These are phyloP conservation scores for Umimayanthus chanpuru DNA, from an alignment of 92 coral and sea anemone genomes.

Conservation along the genomic window DNA sequence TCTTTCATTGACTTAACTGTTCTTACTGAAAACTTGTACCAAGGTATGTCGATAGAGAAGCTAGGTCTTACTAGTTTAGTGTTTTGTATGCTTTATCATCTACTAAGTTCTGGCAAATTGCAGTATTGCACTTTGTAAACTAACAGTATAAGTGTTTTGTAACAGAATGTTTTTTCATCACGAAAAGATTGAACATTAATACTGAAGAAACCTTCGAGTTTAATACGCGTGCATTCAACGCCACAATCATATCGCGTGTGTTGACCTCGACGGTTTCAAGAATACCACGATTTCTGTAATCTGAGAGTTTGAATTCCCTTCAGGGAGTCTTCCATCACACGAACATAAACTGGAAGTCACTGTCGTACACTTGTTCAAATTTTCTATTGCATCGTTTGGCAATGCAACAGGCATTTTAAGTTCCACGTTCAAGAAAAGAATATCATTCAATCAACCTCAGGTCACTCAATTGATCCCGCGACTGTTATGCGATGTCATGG, in stretches of 20 bases:
- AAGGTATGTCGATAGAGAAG: too few species aligned
- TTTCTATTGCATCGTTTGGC: background rate
- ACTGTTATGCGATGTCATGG: background rate
- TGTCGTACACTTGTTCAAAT: background rate
- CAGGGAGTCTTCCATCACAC: slow-evolving; percentile 4
- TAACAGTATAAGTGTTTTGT: background rate
- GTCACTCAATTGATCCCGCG: background rate
- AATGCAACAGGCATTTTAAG: background rate
- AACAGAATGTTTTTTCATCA: background rate
- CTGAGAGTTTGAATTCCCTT: background rate
- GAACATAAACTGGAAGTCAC: background rate
- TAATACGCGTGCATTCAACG: background rate
- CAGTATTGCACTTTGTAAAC: background rate
- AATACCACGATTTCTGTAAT: background rate
- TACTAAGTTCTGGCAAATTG: background rate
- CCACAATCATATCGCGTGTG: background rate
- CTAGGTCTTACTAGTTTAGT: too few species aligned
- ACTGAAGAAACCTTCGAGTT: too few species aligned
- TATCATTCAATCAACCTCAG: background rate
- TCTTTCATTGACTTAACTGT: too few species aligned
- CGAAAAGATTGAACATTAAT: background rate
- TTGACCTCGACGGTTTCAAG: background rate
- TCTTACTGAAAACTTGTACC: too few species aligned
- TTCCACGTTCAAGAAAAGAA: background rate
- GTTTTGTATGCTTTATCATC: too few species aligned